A percentile compares a stretch with the other conserved stretches of the same genome.
phyloP scores from a whole-genome alignment of 2,113 vertebrate species.

The Oxyura jamaicensis region DNA sequence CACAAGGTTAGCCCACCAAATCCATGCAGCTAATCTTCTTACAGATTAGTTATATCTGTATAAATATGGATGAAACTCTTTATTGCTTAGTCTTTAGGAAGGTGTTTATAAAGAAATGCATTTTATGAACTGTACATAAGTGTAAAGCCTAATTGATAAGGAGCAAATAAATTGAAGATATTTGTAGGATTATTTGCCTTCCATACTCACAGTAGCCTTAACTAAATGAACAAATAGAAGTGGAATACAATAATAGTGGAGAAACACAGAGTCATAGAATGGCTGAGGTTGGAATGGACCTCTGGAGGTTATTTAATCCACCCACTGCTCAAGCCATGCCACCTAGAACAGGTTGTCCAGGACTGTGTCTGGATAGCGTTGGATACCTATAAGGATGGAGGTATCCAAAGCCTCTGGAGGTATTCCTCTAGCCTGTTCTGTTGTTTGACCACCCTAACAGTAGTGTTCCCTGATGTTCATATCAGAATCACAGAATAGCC shows the following conservation, averaged over 20 bases:
- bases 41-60: not conserved
- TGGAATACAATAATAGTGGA: accelerated
- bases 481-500: no score
- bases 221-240: not conserved
- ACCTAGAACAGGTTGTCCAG: not conserved
- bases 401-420: not conserved
- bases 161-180: not conserved
- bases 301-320: not conserved
- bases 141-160: not conserved
- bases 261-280: not conserved
- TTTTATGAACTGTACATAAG: not conserved
- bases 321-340: accelerated
- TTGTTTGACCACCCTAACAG: not conserved
- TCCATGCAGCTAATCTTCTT: not conserved
- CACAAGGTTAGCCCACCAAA: no score
- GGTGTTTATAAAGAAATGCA: not conserved
- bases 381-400: not conserved
- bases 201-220: not conserved
- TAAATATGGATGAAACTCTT: not conserved
- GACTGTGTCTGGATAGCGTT: not conserved
- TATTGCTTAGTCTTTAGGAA: not conserved
- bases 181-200: not conserved
- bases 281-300: not conserved
- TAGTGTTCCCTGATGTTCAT: not conserved
- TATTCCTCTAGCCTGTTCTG: not conserved